Evolutionary conservation across 2,113 vertebrate genomes (phyloP).

Genomic region (Promerops cafer): DNA sequence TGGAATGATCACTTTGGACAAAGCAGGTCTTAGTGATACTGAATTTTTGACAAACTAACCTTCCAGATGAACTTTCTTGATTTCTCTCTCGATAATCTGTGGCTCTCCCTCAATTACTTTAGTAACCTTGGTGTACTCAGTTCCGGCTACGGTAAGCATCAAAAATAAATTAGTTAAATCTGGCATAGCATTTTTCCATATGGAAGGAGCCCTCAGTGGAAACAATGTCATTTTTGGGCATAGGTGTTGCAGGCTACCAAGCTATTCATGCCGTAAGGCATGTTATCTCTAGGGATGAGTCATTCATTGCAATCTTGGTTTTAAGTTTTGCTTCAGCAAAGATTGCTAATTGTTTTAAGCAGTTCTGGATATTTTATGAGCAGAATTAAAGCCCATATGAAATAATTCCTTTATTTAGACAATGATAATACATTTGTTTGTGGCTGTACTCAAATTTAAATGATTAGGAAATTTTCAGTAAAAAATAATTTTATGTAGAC

Average conservation of each 20-base stretch:
- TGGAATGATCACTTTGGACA: background rate
- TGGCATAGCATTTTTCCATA: background rate
- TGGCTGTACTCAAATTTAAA: background rate
- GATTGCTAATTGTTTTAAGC: background rate
- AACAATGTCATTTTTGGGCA: background rate
- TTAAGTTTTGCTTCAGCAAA: background rate
- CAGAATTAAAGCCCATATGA: background rate
- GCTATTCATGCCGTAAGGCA: background rate
- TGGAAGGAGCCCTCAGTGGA: background rate
- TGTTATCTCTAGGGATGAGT: background rate
- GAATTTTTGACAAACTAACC: conserved; percentile 54
- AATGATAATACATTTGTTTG: background rate
- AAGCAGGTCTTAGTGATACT: background rate
- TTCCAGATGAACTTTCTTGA: conserved; percentile 62
- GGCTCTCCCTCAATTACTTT: conserved; percentile 66
- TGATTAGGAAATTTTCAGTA: background rate
- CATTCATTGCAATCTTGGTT: background rate
- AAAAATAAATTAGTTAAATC: conserved; percentile 46
- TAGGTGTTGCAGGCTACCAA: background rate
- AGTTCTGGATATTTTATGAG: background rate
- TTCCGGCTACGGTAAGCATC: conserved; percentile 45
- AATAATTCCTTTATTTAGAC: background rate
- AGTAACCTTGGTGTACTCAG: conserved; percentile 63
- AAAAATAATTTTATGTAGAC: background rate
- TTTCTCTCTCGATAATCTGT: conserved; percentile 61